Conservation (phyloP, 2,113 vertebrate species). For the Ia io region DNA sequence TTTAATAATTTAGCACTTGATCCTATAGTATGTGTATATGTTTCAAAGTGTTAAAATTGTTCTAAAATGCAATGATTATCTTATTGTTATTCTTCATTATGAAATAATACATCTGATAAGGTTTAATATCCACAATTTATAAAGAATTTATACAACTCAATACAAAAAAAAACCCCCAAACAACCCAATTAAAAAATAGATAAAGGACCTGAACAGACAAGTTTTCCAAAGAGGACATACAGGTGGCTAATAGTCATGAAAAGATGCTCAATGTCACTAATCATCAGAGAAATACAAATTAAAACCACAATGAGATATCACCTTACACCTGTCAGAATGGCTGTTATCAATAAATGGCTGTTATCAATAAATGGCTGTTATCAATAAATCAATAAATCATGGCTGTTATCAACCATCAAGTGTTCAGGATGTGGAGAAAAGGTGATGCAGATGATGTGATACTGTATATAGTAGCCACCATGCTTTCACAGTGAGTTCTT, state of each 20-base stretch:
- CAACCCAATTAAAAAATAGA: neutral
- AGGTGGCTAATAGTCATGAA: neutral
- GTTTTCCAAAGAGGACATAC: neutral
- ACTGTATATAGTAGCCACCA: neutral
- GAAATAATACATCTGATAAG: neutral
- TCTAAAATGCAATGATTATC: neutral
- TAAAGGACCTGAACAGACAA: neutral
- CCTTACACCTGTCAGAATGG: neutral
- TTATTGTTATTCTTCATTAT: neutral
- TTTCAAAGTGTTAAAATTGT: constrained; percentile 3
- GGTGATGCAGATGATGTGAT: too few species aligned
- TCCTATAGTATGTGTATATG: neutral
- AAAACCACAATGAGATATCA: neutral
- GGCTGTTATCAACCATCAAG: neutral
- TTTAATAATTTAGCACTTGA: neutral
- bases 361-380: neutral
- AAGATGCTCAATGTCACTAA: neutral
- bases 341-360: neutral
- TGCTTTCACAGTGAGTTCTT: neutral
- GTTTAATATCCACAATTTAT: neutral
- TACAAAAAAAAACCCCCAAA: neutral
- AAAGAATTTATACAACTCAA: neutral
- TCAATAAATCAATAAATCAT: neutral
- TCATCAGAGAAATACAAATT: neutral
- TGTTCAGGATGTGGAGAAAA: neutral